Conservation (phyloP, 2,888 invertebrate genomes). For the Epinotia bilunana region DNA sequence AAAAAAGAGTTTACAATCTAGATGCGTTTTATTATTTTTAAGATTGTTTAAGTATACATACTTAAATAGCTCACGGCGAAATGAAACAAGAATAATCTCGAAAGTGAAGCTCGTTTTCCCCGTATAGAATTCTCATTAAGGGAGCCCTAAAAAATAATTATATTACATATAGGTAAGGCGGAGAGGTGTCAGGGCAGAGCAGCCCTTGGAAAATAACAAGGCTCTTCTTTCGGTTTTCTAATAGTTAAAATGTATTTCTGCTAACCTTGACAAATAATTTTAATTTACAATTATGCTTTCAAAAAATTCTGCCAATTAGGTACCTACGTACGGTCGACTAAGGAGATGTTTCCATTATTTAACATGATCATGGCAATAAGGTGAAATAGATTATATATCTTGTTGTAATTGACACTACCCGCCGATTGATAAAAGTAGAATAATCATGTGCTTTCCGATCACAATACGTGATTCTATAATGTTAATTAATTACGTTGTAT, state of each 20-base stretch:
- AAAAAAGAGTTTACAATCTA: background rate
- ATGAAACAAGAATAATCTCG: conserved; percentile 29
- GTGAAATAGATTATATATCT: too few relatives aligned
- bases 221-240: conserved; percentile 5
- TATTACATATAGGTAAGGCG: conserved; percentile 23
- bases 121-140: conserved; percentile 32
- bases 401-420: too few relatives aligned
- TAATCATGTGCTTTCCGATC: too few relatives aligned
- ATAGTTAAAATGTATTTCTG: conserved; percentile 34
- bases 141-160: conserved; percentile 24
- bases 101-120: conserved; percentile 19
- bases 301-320: too few relatives aligned
- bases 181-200: conserved; percentile 19
- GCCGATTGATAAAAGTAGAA: too few relatives aligned
- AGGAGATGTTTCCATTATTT: too few relatives aligned
- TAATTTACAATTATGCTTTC: too few relatives aligned
- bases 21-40: background rate
- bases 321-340: too few relatives aligned
- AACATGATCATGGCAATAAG: too few relatives aligned
- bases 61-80: background rate
- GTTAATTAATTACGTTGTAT: too few relatives aligned
- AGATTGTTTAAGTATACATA: background rate
- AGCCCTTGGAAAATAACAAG: conserved; percentile 14
- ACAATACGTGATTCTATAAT: too few relatives aligned
- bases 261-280: conserved; percentile 9